phyloP scores from a whole-genome alignment of 2,113 vertebrate genomes.

The chimpanzee (Pan troglodytes) region DNA sequence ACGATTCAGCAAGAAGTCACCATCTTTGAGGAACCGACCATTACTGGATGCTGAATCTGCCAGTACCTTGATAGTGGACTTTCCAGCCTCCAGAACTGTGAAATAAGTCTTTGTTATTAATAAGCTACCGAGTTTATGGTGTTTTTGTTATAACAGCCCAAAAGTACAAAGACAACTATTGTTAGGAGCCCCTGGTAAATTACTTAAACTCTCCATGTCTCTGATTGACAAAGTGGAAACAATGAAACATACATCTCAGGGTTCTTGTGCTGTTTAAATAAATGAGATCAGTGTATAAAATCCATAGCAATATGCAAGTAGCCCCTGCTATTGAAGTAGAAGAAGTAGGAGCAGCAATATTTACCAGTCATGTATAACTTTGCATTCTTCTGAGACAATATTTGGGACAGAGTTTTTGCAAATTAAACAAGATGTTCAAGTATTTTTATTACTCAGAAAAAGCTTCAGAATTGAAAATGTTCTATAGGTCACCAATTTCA shows the following conservation, averaged over 20 bases:
- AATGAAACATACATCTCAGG: neutral
- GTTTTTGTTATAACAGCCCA: neutral
- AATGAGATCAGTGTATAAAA: neutral
- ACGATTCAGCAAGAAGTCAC: neutral
- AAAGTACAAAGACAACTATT: neutral
- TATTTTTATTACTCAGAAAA: neutral
- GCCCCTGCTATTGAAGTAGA: neutral
- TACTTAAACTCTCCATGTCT: neutral
- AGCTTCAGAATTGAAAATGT: neutral
- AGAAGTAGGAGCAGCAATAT: neutral
- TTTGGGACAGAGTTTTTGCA: neutral
- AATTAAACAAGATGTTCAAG: neutral
- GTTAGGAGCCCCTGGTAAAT: neutral
- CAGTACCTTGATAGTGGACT: neutral
- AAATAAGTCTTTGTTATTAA: neutral
- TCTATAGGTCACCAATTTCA: conserved; percentile 27
- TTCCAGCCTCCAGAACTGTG: neutral
- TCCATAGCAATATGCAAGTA: neutral
- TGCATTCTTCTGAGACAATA: neutral
- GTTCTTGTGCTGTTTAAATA: neutral
- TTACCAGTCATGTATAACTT: neutral
- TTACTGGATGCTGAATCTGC: neutral
- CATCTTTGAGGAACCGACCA: neutral
- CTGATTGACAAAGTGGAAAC: neutral
- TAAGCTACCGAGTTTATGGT: neutral